Percentiles rank a stretch among this genome's conserved stretches.
Evolutionary conservation across 2,113 vertebrate species (phyloP).

Genomic region (Regulus satrapa): DNA sequence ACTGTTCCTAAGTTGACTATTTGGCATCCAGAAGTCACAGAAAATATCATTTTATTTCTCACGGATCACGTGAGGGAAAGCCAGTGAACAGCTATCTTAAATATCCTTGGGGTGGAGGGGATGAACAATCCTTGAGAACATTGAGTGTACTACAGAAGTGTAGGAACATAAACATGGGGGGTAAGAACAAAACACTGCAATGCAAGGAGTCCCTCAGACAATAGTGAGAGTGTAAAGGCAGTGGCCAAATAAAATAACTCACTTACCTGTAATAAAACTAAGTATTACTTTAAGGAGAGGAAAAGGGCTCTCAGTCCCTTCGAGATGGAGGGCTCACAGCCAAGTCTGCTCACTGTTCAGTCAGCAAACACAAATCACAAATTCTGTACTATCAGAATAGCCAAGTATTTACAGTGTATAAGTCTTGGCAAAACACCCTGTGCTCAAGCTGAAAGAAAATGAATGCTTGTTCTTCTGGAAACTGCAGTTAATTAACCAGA

Average conservation of each 20-base stretch:
- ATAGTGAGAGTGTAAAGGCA: neutral
- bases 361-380: neutral
- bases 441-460: neutral
- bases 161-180: fast-evolving
- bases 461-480: neutral
- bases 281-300: neutral
- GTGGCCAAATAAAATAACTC: neutral
- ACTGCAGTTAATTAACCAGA: neutral
- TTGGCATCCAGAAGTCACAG: neutral
- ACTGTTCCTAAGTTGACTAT: neutral
- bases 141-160: neutral
- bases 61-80: fast-evolving
- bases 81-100: neutral
- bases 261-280: neutral
- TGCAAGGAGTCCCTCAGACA: neutral
- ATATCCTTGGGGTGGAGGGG: neutral
- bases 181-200: fast-evolving
- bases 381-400: neutral
- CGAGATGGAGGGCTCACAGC: neutral
- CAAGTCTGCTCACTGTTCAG: neutral
- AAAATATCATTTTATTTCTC: neutral
- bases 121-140: neutral
- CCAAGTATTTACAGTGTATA: neutral
- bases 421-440: neutral
- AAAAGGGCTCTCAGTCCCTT: neutral